Evolutionary conservation across 2,888 invertebrate species (phyloP).

Genomic region (Eudemis profundana): DNA sequence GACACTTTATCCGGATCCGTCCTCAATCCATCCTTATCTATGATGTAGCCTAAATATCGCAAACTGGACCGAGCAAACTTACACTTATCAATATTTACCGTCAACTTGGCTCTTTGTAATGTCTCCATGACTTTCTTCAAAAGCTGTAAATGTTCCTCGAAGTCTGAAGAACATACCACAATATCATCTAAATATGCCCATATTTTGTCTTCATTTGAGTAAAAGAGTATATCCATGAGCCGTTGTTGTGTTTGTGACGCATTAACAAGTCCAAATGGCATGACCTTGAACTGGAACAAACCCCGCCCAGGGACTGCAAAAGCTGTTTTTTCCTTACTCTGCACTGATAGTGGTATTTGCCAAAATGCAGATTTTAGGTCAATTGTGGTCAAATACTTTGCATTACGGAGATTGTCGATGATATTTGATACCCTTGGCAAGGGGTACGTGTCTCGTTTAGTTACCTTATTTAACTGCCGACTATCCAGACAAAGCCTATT

Average conservation of each 20-base stretch:
- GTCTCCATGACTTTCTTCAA: not conserved
- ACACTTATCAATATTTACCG: conserved; percentile 3
- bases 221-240: conserved; percentile 40
- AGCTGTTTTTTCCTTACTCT: conserved; percentile 47
- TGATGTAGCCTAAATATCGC: conserved; percentile 6
- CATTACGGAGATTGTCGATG: conserved; percentile 44
- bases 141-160: conserved; percentile 16
- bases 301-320: conserved; percentile 39
- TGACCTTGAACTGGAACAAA: conserved; percentile 36
- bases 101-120: not conserved
- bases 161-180: conserved; percentile 22
- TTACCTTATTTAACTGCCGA: conserved; percentile 42
- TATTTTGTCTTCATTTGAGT: conserved; percentile 31
- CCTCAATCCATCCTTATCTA: conserved; percentile 12
- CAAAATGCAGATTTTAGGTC: conserved; percentile 55
- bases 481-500: not conserved
- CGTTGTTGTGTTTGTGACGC: conserved; percentile 40
- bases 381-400: conserved; percentile 42
- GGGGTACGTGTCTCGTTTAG: conserved; percentile 37
- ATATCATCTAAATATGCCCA: conserved; percentile 44
- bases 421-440: conserved; percentile 44
- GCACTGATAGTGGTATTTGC: conserved; percentile 49
- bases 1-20: conserved; percentile 6
- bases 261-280: conserved; percentile 43
- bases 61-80: conserved; percentile 10